Conservation (phyloP, 2,113 vertebrate species). For the Cyanoliseus patagonus region DNA sequence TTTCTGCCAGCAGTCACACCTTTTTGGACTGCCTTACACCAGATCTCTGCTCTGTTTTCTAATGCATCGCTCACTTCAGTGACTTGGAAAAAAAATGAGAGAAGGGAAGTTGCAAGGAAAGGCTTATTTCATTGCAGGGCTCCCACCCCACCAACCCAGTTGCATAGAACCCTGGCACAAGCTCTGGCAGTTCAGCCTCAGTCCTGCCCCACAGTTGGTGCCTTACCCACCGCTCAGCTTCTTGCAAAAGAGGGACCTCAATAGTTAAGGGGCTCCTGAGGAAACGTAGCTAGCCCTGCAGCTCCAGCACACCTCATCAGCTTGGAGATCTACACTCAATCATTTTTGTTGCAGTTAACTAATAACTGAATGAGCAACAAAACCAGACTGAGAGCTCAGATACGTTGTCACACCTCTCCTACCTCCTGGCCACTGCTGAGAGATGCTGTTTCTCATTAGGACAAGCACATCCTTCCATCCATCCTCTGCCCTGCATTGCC, state of each 20-base stretch:
- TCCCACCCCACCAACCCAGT: neutral
- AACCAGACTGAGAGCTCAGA: neutral
- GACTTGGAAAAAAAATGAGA: neutral
- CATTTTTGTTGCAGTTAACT: neutral
- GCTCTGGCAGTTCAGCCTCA: neutral
- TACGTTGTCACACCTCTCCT: neutral
- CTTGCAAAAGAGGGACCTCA: neutral
- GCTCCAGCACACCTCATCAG: neutral
- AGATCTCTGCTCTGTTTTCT: neutral
- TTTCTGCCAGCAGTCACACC: neutral
- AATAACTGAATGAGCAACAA: neutral
- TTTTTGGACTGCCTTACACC: neutral
- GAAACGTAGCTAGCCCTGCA: neutral
- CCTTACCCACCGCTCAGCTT: neutral
- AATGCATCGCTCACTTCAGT: neutral
- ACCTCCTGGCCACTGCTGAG: neutral
- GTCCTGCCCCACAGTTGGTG: accelerated
- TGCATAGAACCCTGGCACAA: neutral
- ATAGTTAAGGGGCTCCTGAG: neutral
- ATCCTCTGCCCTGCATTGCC: accelerated
- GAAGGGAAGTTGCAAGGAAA: neutral
- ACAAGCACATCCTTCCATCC: neutral
- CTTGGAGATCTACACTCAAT: neutral
- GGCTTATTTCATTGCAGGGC: neutral
- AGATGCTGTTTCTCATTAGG: neutral